phyloP scores from a whole-genome alignment of 2,113 vertebrate genomes.

The Pithys albifrons region DNA sequence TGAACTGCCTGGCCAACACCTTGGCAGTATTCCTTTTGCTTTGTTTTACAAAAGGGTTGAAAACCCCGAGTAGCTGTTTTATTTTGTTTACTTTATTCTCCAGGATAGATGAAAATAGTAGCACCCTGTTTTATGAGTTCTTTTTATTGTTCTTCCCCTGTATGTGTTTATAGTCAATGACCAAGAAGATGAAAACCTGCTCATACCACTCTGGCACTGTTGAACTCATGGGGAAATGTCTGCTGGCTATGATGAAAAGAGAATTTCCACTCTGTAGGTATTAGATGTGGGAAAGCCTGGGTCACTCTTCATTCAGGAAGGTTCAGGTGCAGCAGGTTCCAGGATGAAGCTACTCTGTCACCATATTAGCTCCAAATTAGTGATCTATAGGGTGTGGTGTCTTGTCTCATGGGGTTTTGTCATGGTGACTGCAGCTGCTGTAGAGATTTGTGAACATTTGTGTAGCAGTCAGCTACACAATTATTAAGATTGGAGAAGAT shows the following conservation, averaged over 20 bases:
- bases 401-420: not conserved
- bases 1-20: not conserved
- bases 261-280: not conserved
- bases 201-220: not conserved
- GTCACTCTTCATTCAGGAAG: not conserved
- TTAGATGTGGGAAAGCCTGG: not conserved
- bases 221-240: not conserved
- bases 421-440: not conserved
- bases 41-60: not conserved
- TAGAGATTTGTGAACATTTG: not conserved
- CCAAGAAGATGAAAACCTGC: not conserved
- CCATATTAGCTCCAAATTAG: not conserved
- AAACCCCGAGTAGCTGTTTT: not conserved
- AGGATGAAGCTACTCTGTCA: not conserved
- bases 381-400: not conserved
- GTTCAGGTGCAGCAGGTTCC: not conserved
- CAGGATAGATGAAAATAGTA: not conserved
- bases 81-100: constrained; percentile 12
- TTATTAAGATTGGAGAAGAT: not conserved
- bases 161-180: not conserved
- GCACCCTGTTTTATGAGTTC: not conserved
- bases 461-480: not conserved
- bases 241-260: not conserved
- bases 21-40: not conserved
- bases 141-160: not conserved